Conservation (phyloP, 2,113 vertebrate genomes). For the Hyperoodon ampullatus region DNA sequence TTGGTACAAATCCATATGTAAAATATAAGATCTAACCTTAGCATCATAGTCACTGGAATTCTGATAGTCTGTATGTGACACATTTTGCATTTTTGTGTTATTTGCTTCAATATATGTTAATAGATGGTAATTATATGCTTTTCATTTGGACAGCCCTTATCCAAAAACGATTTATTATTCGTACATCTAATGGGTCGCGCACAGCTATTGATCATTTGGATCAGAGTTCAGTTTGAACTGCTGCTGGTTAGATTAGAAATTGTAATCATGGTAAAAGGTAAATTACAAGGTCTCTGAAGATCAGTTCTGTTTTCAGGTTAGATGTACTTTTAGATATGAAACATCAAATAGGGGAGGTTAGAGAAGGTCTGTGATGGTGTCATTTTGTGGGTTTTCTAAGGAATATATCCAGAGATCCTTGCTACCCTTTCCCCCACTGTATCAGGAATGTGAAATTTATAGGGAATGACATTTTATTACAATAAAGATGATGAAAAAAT, state of each 20-base stretch:
- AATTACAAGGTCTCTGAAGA: constrained; percentile 73
- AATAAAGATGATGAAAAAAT: constrained; percentile 28
- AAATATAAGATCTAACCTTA: constrained; percentile 61
- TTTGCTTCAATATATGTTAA: constrained; percentile 77
- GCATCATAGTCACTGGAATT: constrained; percentile 6
- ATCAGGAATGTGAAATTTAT: constrained; percentile 26
- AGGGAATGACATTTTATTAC: constrained; percentile 36
- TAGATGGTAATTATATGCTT: constrained; percentile 80
- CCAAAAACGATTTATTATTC: constrained; percentile 72
- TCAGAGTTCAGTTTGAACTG: constrained; percentile 78
- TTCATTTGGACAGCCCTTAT: constrained; percentile 72
- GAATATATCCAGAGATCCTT: neutral
- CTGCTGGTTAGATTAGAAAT: constrained; percentile 79
- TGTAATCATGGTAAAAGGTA: constrained; percentile 78
- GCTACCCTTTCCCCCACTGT: neutral
- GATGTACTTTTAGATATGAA: constrained; percentile 54
- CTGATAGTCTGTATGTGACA: constrained; percentile 40
- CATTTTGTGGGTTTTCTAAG: constrained; percentile 14
- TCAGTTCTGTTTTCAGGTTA: constrained; percentile 67
- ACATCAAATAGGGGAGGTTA: constrained; percentile 26
- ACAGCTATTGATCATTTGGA: constrained; percentile 78
- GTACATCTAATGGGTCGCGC: constrained; percentile 48
- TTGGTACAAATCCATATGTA: constrained; percentile 49
- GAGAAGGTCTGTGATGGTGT: constrained; percentile 16
- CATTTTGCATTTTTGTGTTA: constrained; percentile 61